Evolutionary conservation across 2,113 vertebrate species (phyloP).

Genomic region (Morone chrysops): DNA sequence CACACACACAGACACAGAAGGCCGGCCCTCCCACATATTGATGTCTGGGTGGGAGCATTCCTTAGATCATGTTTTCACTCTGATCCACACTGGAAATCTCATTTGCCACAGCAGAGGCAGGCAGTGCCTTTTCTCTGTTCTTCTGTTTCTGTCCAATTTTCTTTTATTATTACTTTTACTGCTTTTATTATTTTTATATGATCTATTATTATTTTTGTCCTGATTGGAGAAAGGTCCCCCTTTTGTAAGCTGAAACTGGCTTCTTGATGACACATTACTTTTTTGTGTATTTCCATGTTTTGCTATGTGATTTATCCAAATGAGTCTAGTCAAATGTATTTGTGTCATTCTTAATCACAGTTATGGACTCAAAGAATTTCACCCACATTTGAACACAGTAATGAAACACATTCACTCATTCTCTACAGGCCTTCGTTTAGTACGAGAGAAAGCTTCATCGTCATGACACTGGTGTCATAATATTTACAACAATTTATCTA

Average conservation of each 20-base stretch:
- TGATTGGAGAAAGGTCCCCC: slow-evolving; percentile 5
- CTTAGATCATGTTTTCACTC: slow-evolving; percentile 69
- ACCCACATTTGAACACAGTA: slow-evolving; percentile 2
- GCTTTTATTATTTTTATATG: neutral
- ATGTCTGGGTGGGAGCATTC: slow-evolving; percentile 68
- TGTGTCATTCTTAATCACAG: slow-evolving; percentile 22
- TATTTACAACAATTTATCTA: neutral
- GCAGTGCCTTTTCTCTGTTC: neutral
- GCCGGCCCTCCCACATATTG: slow-evolving; percentile 67
- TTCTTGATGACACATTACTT: neutral
- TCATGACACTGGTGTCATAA: neutral
- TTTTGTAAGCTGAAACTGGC: neutral
- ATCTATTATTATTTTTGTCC: neutral
- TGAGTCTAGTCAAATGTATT: slow-evolving; percentile 3
- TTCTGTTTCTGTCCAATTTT: slow-evolving; percentile 16
- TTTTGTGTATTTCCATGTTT: neutral
- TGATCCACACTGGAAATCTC: slow-evolving; percentile 65
- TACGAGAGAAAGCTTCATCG: neutral
- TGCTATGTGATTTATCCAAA: neutral
- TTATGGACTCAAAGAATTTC: slow-evolving; percentile 15
- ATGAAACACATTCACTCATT: neutral
- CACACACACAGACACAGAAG: slow-evolving; percentile 31
- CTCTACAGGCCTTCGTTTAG: neutral
- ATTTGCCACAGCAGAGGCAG: slow-evolving; percentile 58
- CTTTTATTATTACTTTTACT: slow-evolving; percentile 10